Evolutionary conservation across 2,888 invertebrate species (phyloP).

Genomic region (Mycalesis mineus): DNA sequence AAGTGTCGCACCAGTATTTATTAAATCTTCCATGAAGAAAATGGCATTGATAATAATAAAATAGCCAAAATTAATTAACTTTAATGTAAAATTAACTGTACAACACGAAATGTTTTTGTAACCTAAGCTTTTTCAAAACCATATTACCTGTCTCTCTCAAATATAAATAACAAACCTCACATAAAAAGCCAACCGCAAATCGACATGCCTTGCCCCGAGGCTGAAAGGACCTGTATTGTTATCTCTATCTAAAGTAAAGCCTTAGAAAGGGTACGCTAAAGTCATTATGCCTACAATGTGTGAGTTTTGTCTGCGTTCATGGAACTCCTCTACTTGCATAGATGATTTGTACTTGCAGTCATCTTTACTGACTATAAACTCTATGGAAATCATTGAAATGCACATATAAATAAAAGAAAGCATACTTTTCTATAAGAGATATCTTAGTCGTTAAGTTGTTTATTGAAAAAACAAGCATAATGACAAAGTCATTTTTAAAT

Average conservation of each 20-base stretch:
- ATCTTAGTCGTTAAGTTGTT: no score
- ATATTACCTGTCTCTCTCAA: not conserved
- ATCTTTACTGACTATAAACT: not conserved
- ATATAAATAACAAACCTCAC: constrained; percentile 9
- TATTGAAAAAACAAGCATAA: no score
- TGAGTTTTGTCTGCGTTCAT: constrained; percentile 26
- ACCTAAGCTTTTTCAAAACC: no score
- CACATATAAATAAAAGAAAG: no score
- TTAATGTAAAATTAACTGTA: no score
- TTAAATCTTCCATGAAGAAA: no score
- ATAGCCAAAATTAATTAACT: no score
- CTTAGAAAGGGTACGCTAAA: constrained; percentile 27
- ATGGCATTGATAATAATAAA: no score
- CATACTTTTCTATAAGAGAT: no score
- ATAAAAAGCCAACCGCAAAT: constrained; percentile 21
- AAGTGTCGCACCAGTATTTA: no score
- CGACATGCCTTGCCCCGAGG: constrained; percentile 23
- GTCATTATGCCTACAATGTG: constrained; percentile 24
- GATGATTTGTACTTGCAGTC: not conserved
- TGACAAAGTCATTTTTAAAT: no score
- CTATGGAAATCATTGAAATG: not conserved
- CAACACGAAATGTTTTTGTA: no score
- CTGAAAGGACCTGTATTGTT: constrained; percentile 25
- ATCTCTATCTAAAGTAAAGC: constrained; percentile 27
- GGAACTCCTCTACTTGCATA: constrained; percentile 13